phyloP scores from a whole-genome alignment of 2,888 invertebrate species.

The Nasonovia ribisnigri region DNA sequence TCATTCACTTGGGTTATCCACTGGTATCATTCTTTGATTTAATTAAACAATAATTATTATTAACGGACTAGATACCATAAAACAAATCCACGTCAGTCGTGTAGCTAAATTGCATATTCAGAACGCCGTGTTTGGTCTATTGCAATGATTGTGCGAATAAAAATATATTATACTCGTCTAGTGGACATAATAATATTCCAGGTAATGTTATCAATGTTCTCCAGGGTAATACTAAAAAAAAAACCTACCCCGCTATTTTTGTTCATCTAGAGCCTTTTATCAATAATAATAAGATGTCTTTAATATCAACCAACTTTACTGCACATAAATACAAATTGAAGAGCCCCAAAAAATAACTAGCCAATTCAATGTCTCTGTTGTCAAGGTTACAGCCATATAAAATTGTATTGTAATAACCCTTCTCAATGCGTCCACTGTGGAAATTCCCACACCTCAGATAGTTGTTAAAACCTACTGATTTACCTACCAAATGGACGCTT shows the following conservation, averaged over 20 bases:
- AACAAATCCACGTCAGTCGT: neutral
- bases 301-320: neutral
- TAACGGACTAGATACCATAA: neutral
- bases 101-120: neutral
- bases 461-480: too few species aligned
- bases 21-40: neutral
- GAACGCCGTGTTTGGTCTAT: neutral
- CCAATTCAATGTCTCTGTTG: too few species aligned
- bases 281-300: neutral
- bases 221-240: neutral
- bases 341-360: too few species aligned
- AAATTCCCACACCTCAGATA: too few species aligned
- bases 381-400: too few species aligned
- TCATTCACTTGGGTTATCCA: neutral
- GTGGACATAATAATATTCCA: too few species aligned
- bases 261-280: neutral
- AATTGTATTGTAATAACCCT: too few species aligned
- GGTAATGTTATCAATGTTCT: too few species aligned
- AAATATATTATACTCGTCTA: neutral
- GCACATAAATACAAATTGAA: too few species aligned
- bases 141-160: neutral
- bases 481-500: too few species aligned
- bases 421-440: too few species aligned
- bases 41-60: neutral
- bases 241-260: neutral